Conservation (phyloP, 2,113 vertebrate species). For the Ivindomyrus marchei region DNA sequence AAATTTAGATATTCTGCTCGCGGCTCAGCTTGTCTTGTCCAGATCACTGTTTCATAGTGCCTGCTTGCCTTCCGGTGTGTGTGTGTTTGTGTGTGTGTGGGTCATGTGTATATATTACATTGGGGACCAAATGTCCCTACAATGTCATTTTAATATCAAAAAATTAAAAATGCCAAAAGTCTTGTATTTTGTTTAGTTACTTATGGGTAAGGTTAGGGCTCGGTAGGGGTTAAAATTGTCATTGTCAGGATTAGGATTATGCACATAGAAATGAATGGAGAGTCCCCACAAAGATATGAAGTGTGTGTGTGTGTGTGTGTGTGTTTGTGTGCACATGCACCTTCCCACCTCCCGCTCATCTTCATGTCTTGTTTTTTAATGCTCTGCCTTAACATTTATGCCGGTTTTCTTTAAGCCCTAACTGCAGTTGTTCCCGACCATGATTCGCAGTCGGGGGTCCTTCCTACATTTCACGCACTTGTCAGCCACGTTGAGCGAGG, state of each 20-base stretch:
- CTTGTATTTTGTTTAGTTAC: background rate
- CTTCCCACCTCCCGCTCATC: background rate
- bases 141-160: background rate
- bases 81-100: background rate
- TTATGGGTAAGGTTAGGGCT: background rate
- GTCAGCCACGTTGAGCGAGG: background rate
- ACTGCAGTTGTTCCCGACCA: background rate
- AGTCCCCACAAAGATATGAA: background rate
- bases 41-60: background rate
- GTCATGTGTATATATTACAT: background rate
- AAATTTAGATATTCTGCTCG: background rate
- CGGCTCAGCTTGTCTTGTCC: background rate
- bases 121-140: background rate
- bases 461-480: background rate
- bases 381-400: background rate
- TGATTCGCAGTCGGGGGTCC: background rate
- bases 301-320: background rate
- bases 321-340: no score
- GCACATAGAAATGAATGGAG: background rate
- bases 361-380: background rate
- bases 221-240: background rate
- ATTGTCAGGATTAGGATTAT: background rate
- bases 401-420: background rate
- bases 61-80: background rate
- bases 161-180: background rate